These are phyloP conservation scores for Pediacus dermestoides DNA, from an alignment of 2,888 invertebrate genomes.

Conservation along the genomic window DNA sequence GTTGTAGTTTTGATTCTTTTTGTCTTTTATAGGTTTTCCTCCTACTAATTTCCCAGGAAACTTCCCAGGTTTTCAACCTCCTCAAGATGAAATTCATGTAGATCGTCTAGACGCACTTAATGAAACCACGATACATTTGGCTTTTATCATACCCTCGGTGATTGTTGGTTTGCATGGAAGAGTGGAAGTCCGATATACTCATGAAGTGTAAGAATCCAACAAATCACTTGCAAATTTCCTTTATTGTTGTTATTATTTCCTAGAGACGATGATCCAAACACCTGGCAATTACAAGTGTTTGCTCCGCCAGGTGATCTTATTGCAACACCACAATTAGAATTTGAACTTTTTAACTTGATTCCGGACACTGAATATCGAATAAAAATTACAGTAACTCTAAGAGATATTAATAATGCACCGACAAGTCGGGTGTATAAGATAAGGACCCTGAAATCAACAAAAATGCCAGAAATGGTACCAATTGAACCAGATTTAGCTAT, in stretches of 20 bases:
- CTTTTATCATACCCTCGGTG: constrained; percentile 77
- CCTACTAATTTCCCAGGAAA: constrained; percentile 33
- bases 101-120: constrained; percentile 69
- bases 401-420: constrained; percentile 74
- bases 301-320: constrained; percentile 83
- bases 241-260: constrained; percentile 16
- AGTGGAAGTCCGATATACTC: constrained; percentile 82
- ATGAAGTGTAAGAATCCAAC: constrained; percentile 66
- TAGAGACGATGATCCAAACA: constrained; percentile 59
- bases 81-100: constrained; percentile 53
- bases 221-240: constrained; percentile 1
- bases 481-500: constrained; percentile 72
- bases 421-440: constrained; percentile 74
- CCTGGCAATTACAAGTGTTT: constrained; percentile 82
- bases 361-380: constrained; percentile 80
- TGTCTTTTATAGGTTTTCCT: no score
- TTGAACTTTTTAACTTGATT: constrained; percentile 71
- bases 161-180: constrained; percentile 83
- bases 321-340: constrained; percentile 80
- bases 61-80: constrained; percentile 46
- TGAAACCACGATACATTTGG: constrained; percentile 73
- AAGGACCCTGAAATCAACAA: constrained; percentile 61
- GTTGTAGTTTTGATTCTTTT: no score
- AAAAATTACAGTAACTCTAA: constrained; percentile 73
- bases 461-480: constrained; percentile 59